Evolutionary conservation across 2,888 invertebrate species (phyloP), one percentile per base, ranked within the genome.

Genomic region (Dasypogon diadema): DNA sequence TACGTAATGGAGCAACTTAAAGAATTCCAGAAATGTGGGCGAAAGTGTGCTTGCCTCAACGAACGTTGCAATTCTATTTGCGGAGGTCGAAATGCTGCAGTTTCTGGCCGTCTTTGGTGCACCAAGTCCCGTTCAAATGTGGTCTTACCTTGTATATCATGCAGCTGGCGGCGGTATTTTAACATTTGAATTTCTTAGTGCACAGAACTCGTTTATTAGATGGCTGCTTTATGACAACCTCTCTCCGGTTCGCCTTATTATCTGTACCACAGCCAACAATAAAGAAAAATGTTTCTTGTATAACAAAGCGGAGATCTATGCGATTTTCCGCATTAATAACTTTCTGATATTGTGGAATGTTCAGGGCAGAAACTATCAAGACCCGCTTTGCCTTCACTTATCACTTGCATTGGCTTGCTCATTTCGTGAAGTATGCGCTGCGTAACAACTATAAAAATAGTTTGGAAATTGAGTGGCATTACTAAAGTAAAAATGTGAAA

Each of bases 1-100:
- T 56, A 56, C 56, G 56, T 56, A 56, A 56, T 26, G 30, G n/a
- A 56, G 14, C 56, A 14, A 56, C 56, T 26, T 56, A 1, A 56
- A 56, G 56, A 56, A 56, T 56, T 56, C 14, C 56, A 56, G 56
- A 56, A 56, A 56, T 56, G 56, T 56, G 56, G 56, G 56, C 56
- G 56, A 56, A 56, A 56, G 56, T 56, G 56, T 56, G 56, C 56
- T 56, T 26, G 26, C 56, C 30, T 14, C 18, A 6, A 54, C 16
- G 16, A 22, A n/a, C 26, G 12, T 6, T 26, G 56, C 30, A 24
- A 26, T 56, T 56, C 24, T 56, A 18, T 56, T 24, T 56, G 56
- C 30, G 56, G 56, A 56, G 56, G 56, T 56, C 56, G 54, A 42
- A 42, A 51, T 18, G 6, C 16, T 21, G 21, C 18, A 51, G 21